Evolutionary conservation across 2,888 invertebrate genomes (phyloP), one percentile per base, ranked within the genome.

Genomic region (Psococerastis gibbosa): DNA sequence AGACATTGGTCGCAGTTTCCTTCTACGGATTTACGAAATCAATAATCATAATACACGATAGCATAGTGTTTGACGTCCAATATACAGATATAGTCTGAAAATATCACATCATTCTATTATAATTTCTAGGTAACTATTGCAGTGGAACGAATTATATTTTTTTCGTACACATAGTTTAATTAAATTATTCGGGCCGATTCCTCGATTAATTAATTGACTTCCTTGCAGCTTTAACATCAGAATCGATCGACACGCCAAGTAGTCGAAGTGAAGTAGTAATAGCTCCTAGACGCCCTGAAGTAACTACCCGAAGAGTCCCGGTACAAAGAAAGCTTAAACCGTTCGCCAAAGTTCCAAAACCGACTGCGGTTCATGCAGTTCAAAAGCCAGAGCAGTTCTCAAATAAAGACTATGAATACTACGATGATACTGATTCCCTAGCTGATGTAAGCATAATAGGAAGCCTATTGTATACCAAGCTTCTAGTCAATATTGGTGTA

Each of bases 361-460:
- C 27, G 20, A 43, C 15, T 15, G 18, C 35, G 13, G 43, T 41
- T 3, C 43, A 42, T 8, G 20, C 31, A 22, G 34, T 46, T 4
- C 11, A 22, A 33, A 41, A 41, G 31, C 54, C 56, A 2, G 59
- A 57, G 50, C 57, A 58, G 44, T 63, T 60, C 13, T 49, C 53
- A 2, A 53, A 62, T 18, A 51, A 62, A 34, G 72, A 73, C 53
- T 77, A 78, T 52, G 78, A 81, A 52, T 75, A 76, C 51, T 78
- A 78, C 52, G 79, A 80, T 50, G 77, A 77, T 47, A 70, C 68
- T 16, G 69, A 71, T 20, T 41, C 44, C 13, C 32, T 52, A 6
- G 51, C 51, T 6, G 49, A 50, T 22, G 38, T 38, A 18, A 38
- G 38, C 20, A n/a, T n/a, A n/a, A n/a, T n/a, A n/a, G n/a, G n/a